These are phyloP conservation scores for Ceuthmochares aereus DNA, from an alignment of 2,113 vertebrate species.

Conservation along the genomic window DNA sequence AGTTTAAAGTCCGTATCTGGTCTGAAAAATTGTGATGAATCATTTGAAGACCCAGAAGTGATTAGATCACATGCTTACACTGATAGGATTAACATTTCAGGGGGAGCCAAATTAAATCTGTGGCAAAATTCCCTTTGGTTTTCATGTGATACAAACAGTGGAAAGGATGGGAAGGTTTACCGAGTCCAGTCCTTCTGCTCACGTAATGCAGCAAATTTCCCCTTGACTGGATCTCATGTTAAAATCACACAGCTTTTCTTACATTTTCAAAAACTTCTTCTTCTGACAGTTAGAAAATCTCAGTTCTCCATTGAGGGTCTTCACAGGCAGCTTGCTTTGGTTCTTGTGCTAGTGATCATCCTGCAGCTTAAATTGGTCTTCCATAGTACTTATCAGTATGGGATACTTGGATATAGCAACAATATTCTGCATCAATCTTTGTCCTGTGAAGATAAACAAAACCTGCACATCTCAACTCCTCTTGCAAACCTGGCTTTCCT, in stretches of 20 bases:
- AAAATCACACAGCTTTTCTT: neutral
- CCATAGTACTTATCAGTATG: neutral
- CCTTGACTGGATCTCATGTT: neutral
- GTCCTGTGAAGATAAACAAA: neutral
- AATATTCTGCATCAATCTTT: neutral
- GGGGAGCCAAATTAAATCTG: neutral
- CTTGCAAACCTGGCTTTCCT: neutral
- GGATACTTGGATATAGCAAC: neutral
- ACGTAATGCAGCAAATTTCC: neutral
- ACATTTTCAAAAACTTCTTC: neutral
- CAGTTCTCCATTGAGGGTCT: neutral
- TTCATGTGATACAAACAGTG: neutral
- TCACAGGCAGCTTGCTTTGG: neutral
- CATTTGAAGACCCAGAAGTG: neutral
- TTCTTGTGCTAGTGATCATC: neutral
- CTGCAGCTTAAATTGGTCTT: neutral
- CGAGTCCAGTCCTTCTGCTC: neutral
- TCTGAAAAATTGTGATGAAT: neutral
- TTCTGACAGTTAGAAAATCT: neutral
- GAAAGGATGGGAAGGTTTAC: neutral
- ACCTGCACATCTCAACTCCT: rapidly evolving
- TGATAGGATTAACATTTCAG: neutral
- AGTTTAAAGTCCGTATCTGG: neutral
- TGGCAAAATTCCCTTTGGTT: neutral
- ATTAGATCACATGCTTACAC: neutral